A percentile compares a stretch with the other conserved stretches of the same genome.
Conservation (phyloP, 2,113 vertebrate genomes). For the Bothrops jararaca region DNA sequence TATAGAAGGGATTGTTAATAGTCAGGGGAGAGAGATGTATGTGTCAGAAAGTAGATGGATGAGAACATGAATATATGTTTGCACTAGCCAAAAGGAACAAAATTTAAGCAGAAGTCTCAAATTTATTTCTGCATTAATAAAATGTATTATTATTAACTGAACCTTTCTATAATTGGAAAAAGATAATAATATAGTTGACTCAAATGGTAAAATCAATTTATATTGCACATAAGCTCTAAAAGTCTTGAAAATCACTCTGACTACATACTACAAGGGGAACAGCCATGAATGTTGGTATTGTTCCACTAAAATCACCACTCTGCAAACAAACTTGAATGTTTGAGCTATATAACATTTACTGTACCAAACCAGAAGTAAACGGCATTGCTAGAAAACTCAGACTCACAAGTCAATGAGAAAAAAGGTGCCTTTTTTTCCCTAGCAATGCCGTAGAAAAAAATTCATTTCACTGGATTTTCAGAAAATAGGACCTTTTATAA, state of each 20-base stretch:
- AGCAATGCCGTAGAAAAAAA: background rate
- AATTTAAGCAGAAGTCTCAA: background rate
- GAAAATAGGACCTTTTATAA: background rate
- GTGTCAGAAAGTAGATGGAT: background rate
- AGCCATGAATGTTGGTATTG: background rate
- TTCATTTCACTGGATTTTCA: background rate
- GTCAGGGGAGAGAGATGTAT: background rate
- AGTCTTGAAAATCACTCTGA: background rate
- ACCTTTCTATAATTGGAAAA: background rate
- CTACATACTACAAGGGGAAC: background rate
- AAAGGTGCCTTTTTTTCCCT: background rate
- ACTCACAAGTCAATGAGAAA: background rate
- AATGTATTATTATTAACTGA: conserved; percentile 10
- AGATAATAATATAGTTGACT: background rate
- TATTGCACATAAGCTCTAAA: background rate
- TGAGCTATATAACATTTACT: background rate
- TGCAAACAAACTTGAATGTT: background rate
- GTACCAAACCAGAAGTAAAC: background rate
- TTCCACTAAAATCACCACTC: fast-evolving
- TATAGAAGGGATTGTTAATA: background rate
- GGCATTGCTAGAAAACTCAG: background rate
- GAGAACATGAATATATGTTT: background rate
- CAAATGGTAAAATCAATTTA: background rate
- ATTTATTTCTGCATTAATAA: conserved; percentile 14
- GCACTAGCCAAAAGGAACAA: conserved; percentile 1